phyloP scores from a whole-genome alignment of 2,888 invertebrate species.

The Apotomis betuletana region DNA sequence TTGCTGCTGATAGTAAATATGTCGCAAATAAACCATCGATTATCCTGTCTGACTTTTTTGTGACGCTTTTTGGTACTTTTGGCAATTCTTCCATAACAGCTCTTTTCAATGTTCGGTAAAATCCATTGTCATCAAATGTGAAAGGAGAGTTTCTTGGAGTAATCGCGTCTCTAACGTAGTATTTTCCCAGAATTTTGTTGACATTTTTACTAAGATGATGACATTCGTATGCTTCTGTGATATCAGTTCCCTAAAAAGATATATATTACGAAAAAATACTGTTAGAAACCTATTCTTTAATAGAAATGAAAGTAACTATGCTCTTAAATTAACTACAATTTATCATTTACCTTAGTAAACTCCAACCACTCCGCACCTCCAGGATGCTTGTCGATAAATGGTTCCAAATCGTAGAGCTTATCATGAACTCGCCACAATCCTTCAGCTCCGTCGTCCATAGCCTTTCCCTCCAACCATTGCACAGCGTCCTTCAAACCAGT shows the following conservation, averaged over 20 bases:
- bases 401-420: slow-evolving; percentile 91
- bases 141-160: slow-evolving; percentile 87
- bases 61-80: slow-evolving; percentile 67
- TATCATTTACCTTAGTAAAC: slow-evolving; percentile 83
- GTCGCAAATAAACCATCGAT: slow-evolving; percentile 68
- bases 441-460: slow-evolving; percentile 88
- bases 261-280: neutral
- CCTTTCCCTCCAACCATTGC: slow-evolving; percentile 86
- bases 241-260: slow-evolving; percentile 83
- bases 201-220: slow-evolving; percentile 83
- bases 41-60: slow-evolving; percentile 57
- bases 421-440: slow-evolving; percentile 91
- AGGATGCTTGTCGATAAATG: slow-evolving; percentile 92
- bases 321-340: slow-evolving; percentile 16
- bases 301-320: slow-evolving; percentile 17
- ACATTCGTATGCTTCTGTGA: slow-evolving; percentile 85
- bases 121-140: slow-evolving; percentile 89
- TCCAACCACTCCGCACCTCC: slow-evolving; percentile 91
- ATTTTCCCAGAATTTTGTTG: slow-evolving; percentile 85
- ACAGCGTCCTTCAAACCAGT: slow-evolving; percentile 70
- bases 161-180: slow-evolving; percentile 85
- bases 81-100: slow-evolving; percentile 82
- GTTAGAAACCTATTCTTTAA: no score
- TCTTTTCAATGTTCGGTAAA: slow-evolving; percentile 87
- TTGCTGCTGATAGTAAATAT: slow-evolving; percentile 62